Percentiles rank a stretch among this genome's conserved stretches.
Evolutionary conservation across 2,113 vertebrate genomes (phyloP).

Genomic region (Buteo buteo): DNA sequence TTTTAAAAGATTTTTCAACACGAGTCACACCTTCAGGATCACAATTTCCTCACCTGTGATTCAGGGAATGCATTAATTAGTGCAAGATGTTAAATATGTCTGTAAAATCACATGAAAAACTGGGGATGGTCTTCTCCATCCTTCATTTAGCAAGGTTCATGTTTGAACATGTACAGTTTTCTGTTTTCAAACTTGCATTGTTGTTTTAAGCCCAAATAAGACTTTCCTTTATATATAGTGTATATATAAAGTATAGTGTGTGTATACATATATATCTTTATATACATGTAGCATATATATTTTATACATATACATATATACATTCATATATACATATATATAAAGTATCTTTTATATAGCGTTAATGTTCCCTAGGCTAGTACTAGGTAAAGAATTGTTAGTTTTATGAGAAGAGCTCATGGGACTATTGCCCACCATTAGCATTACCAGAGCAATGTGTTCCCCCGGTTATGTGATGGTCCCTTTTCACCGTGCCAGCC

Average conservation of each 20-base stretch:
- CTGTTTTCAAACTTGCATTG: background rate
- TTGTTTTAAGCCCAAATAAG: background rate
- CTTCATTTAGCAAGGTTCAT: background rate
- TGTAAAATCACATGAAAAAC: background rate
- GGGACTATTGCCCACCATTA: background rate
- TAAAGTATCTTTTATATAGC: background rate
- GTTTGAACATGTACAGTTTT: background rate
- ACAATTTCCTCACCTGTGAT: background rate
- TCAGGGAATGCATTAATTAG: background rate
- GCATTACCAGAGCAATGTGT: background rate
- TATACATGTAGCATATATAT: background rate
- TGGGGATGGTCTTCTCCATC: background rate
- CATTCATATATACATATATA: background rate
- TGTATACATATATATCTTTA: background rate
- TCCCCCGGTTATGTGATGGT: background rate
- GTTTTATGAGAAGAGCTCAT: background rate
- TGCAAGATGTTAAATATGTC: background rate
- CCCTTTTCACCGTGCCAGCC: background rate
- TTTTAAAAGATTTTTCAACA: background rate
- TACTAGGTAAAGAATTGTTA: background rate
- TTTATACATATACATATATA: too few relatives aligned
- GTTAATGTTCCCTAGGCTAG: background rate
- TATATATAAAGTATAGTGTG: background rate
- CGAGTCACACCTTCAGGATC: background rate
- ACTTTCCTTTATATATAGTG: background rate